These are phyloP conservation scores for Lacanobia oleracea DNA, from an alignment of 2,888 invertebrate species.

Conservation along the genomic window DNA sequence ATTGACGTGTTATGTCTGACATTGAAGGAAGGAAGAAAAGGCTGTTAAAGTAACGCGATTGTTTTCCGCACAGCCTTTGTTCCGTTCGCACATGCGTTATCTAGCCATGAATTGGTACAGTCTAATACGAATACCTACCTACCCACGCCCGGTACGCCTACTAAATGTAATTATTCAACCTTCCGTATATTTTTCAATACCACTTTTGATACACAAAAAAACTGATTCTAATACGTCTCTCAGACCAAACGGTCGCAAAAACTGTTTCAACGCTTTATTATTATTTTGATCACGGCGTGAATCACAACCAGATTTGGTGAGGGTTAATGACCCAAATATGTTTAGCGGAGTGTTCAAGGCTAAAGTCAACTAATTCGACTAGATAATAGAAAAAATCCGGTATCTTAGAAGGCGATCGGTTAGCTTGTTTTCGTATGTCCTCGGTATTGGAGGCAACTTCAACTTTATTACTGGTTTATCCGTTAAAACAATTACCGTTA, in stretches of 20 bases:
- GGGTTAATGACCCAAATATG: slow-evolving; percentile 90
- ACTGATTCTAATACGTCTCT: slow-evolving; percentile 78
- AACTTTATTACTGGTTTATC: slow-evolving; percentile 77
- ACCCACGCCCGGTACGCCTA: slow-evolving; percentile 77
- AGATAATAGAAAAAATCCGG: slow-evolving; percentile 84
- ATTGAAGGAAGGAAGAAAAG: slow-evolving; percentile 70
- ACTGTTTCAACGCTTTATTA: slow-evolving; percentile 88
- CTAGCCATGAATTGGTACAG: slow-evolving; percentile 66
- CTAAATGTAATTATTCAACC: slow-evolving; percentile 80
- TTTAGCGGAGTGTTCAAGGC: slow-evolving; percentile 89
- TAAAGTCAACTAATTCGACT: slow-evolving; percentile 84
- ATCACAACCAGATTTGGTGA: slow-evolving; percentile 89
- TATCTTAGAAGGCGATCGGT: slow-evolving; percentile 78
- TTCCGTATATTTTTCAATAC: slow-evolving; percentile 81
- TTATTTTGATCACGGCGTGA: slow-evolving; percentile 89
- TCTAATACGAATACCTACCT: slow-evolving; percentile 64
- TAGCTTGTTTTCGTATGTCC: slow-evolving; percentile 75
- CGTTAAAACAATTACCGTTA: slow-evolving; percentile 82
- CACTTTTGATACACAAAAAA: slow-evolving; percentile 77
- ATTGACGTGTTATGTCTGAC: slow-evolving; percentile 57
- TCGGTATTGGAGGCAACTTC: slow-evolving; percentile 69
- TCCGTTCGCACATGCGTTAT: slow-evolving; percentile 69
- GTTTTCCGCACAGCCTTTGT: slow-evolving; percentile 68
- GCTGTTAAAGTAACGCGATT: slow-evolving; percentile 70
- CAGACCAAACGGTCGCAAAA: slow-evolving; percentile 86